Conservation (phyloP, 2,888 invertebrate genomes). For the Bursaphelenchus okinawaensis region DNA sequence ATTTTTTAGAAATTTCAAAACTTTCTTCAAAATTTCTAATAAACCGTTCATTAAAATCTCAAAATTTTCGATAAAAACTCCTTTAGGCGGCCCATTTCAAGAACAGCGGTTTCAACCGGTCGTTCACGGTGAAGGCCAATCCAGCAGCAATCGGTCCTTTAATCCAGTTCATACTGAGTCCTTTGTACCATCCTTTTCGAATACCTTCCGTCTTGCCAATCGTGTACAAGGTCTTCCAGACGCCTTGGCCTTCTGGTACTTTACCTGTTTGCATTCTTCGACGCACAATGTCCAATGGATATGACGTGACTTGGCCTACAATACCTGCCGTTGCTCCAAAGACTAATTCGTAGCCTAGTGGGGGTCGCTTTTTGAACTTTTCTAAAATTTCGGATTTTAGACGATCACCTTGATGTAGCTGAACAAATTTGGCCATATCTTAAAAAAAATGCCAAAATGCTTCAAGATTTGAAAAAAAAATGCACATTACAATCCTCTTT, state of each 20-base stretch:
- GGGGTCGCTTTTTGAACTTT: conserved; percentile 34
- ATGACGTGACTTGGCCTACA: conserved; percentile 83
- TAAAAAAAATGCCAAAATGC: conserved; percentile 17
- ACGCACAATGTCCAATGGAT: conserved; percentile 89
- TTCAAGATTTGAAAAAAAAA: conserved; percentile 14
- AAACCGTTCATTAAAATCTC: background rate
- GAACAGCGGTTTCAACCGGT: conserved; percentile 61
- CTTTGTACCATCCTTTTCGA: conserved; percentile 86
- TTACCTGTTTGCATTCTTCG: conserved; percentile 60
- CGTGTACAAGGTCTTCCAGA: conserved; percentile 71
- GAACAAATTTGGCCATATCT: no score
- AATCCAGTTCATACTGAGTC: conserved; percentile 97
- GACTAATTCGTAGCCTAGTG: conserved; percentile 63
- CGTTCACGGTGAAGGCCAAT: conserved; percentile 91
- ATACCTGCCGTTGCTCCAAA: conserved; percentile 88
- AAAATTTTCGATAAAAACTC: background rate
- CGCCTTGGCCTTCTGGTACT: conserved; percentile 30
- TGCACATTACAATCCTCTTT: conserved; percentile 3
- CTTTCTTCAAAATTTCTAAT: no score
- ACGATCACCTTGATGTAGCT: no score
- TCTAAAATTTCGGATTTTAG: no score
- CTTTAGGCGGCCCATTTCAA: background rate
- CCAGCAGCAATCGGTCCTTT: conserved; percentile 71
- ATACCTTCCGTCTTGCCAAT: conserved; percentile 69
- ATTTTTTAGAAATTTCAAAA: no score